Base-by-base conservation (phyloP, 1,140 invertebrate species). In the Mamestra configurata region DNA sequence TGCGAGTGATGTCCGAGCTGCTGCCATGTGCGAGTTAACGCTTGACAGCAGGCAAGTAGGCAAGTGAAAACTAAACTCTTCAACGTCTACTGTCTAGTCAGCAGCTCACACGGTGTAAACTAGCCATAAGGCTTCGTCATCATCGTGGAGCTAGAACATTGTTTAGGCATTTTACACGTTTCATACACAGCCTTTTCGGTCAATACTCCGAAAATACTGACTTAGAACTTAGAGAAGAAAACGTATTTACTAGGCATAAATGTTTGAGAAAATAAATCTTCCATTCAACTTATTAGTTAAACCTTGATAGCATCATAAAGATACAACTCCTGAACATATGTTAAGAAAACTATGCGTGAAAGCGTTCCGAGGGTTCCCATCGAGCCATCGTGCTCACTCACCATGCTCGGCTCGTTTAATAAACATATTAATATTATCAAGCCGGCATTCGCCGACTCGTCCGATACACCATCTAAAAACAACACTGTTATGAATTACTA, bases 391-490 rank as follows among this genome's bases (percentile, higher is more conserved):
- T 88, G 89, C 85, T 90, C 90, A 91, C 82, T 51, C 82, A 90
- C 86, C 90, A 83, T 90, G 85, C 82, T 86, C 73, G 84, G 82
- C 90, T 89, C 86, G 81, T 80, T 92, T 92, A 89, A 91, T 90
- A 88, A 90, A 90, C 90, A 89, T 92, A 91, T 93, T 91, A 92
- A 87, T 90, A 89, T 89, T 89, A 91, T 82, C 79, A 77, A 70
- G 66, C 80, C 84, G 82, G 88, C 87, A 84, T 76, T 77, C 40
- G 27, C 27, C 27, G n/a, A n/a, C 83, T 79, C 79, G 82, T 77
- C 80, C 76, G 90, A 93, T 93, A 92, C 80, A 82, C 88, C 86
- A 90, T 92, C 92, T 93, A 91, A 89, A 91, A 89, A 92, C 89
- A 92, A 92, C 88, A 89, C 78, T 85, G 82, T 88, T 90, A 90